Base-by-base conservation (phyloP, 2,888 invertebrate genomes). In the Parnassius mnemosyne region DNA sequence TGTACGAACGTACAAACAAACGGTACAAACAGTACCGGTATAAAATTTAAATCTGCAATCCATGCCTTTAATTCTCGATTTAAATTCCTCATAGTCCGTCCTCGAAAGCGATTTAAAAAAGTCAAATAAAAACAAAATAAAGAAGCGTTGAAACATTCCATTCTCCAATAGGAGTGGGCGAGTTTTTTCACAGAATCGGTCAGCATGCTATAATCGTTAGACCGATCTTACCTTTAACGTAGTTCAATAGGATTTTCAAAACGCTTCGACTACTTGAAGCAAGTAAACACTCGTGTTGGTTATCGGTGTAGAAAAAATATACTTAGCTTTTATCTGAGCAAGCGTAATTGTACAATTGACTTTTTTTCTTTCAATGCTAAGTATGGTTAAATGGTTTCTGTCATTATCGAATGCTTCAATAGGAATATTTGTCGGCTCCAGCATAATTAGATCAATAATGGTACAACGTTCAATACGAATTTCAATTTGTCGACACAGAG, bases 241-340 rank as follows among this genome's bases (percentile, higher is more conserved):
- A 80, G 81, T 82, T 83, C 79, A 84, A 84, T 82, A 66, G 80
- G 72, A 79, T 83, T 79, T 78, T 83, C 72, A 71, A 77, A 76
- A 72, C 73, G 66, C 63, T 58, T 66, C 59, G 68, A 68, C 62
- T 63, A 50, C 56, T 62, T 65, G 53, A 43, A 58, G 53, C 57
- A 44, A 34, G 55, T 34, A 53, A 49, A 44, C 58, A 53, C 51
- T 25, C 46, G 57, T 57, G 53, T 25, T 25, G 53, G 52, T 47
- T 57, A 62, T 49, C 25, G 53, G 50, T 49, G 49, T 53, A 57
- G 53, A 53, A 57, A 47, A 62, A 57, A 49, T 62, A 43, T 62
- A 53, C 53, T 62, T 62, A 53, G 42, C 25, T 47, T 42, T 57
- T 53, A 53, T 49, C 49, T 5, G 7, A 49, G 9, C 12, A 12